phyloP scores from a whole-genome alignment of 2,797 vertebrate species.

The Enteromius thamalakanensis region DNA sequence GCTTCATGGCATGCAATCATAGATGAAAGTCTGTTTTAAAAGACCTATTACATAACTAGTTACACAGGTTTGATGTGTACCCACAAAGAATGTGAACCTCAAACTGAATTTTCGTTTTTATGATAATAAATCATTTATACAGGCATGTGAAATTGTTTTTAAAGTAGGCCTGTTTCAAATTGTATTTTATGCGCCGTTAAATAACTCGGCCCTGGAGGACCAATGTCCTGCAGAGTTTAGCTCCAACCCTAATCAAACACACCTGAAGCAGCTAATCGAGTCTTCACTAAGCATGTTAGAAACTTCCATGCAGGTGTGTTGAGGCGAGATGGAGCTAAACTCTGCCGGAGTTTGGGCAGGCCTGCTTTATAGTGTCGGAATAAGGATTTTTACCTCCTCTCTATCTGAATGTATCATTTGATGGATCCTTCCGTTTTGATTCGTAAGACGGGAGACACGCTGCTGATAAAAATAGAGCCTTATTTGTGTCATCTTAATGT shows the following conservation, averaged over 20 bases:
- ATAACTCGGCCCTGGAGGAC: too few species aligned
- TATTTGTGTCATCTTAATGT: slow-evolving; percentile 74
- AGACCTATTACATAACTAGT: slow-evolving; percentile 24
- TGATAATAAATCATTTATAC: slow-evolving; percentile 7
- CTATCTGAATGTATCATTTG: slow-evolving; percentile 11
- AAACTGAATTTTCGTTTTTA: background rate
- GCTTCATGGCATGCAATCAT: slow-evolving; percentile 7
- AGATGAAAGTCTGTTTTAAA: slow-evolving; percentile 8
- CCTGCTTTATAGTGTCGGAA: background rate
- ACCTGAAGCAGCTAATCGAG: too few species aligned
- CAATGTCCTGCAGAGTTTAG: too few species aligned
- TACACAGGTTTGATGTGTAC: slow-evolving; percentile 11
- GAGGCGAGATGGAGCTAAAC: too few species aligned
- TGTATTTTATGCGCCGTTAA: too few species aligned
- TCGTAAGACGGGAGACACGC: slow-evolving; percentile 63
- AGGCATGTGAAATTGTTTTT: background rate
- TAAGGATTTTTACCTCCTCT: background rate
- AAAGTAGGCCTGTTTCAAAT: background rate
- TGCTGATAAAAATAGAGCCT: slow-evolving; percentile 75
- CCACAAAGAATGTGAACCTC: background rate
- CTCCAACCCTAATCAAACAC: too few species aligned
- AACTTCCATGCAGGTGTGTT: too few species aligned
- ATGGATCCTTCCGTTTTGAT: slow-evolving; percentile 58
- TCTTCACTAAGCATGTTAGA: too few species aligned
- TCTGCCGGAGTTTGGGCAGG: too few species aligned